Evolutionary conservation across 2,888 invertebrate species (phyloP), one percentile per base, ranked within the genome.

Genomic region (Selenia dentaria): DNA sequence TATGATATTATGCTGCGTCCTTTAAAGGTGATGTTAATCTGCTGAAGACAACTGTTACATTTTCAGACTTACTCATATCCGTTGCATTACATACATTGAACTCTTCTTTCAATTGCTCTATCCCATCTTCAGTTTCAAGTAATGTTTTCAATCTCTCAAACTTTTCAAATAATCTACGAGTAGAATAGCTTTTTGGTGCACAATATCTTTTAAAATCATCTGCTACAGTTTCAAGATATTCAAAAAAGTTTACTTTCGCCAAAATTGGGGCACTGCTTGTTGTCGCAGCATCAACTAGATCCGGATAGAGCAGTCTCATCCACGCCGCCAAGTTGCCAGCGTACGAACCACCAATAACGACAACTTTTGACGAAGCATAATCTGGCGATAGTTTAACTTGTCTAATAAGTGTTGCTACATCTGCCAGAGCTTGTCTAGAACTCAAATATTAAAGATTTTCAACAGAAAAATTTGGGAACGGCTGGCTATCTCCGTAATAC

Each of bases 191-290:
- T 5, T 59, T 71, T 1, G 61, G 25, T 0, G 77, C 62, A 0
- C 87, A 87, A 25, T 79, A 70, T 37, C 78, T 64, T 59, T 79
- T 79, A 39, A 81, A 88, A 57, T 78, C 76, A 36, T 80, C 72
- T 48, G 70, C 74, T 1, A 88, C 87, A 27, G 71, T 75, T 66
- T 87, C 87, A 22, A 88, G 47, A 38, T 85, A 89, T 65, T 86
- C 86, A 41, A 67, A 79, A 43, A 84, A 89, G 54, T 88, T 79
- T 53, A 70, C 75, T 53, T 86, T 84, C 1, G 86, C 87, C 28
- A 84, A 42, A 13, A 88, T 84, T 4, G 89, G 89, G n/a, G 74
- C 86, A 57, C 89, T 89, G 43, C 87, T 88, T 0, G 86, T 77
- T 22, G 86, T 63, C 5, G 80, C 85, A 13, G 84, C 87, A 54